Percentiles rank a stretch among this genome's conserved stretches.
phyloP scores from a whole-genome alignment of 2,888 invertebrate species.

The Lasioglossum marginatum region DNA sequence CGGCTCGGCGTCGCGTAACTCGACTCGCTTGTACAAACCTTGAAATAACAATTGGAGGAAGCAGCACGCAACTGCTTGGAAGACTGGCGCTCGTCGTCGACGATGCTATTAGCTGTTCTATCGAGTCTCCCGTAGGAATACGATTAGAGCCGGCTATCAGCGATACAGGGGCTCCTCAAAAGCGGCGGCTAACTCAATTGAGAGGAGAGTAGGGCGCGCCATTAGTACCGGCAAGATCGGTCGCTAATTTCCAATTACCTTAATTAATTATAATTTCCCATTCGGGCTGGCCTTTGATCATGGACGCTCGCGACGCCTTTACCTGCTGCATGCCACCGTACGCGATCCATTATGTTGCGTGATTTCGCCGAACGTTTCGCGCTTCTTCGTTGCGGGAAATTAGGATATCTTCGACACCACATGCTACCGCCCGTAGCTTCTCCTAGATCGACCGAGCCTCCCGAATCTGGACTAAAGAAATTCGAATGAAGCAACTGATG shows the following conservation, averaged over 20 bases:
- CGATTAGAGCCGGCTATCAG: slow-evolving; percentile 82
- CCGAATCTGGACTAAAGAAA: neutral
- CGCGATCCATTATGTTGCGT: slow-evolving; percentile 63
- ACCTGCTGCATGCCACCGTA: slow-evolving; percentile 49
- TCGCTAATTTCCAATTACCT: slow-evolving; percentile 83
- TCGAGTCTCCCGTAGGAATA: slow-evolving; percentile 81
- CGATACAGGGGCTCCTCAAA: slow-evolving; percentile 83
- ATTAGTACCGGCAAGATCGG: slow-evolving; percentile 82
- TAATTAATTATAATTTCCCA: slow-evolving; percentile 82
- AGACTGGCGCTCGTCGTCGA: slow-evolving; percentile 51
- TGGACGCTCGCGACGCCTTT: slow-evolving; percentile 64
- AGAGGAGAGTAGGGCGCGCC: slow-evolving; percentile 77
- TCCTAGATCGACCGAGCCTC: neutral
- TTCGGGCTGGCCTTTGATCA: slow-evolving; percentile 81
- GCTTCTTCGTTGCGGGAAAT: slow-evolving; percentile 33
- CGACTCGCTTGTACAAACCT: slow-evolving; percentile 27
- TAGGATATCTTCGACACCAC: neutral
- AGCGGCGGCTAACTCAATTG: slow-evolving; percentile 82
- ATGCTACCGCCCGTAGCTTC: neutral
- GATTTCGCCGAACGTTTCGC: slow-evolving; percentile 45
- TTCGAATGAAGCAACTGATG: neutral
- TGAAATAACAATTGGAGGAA: slow-evolving; percentile 35
- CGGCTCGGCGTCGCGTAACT: neutral
- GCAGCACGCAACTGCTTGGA: slow-evolving; percentile 30
- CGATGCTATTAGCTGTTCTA: slow-evolving; percentile 81